These are phyloP conservation scores for Chelonoidis abingdonii DNA, from an alignment of 2,113 vertebrate genomes.

Conservation along the genomic window DNA sequence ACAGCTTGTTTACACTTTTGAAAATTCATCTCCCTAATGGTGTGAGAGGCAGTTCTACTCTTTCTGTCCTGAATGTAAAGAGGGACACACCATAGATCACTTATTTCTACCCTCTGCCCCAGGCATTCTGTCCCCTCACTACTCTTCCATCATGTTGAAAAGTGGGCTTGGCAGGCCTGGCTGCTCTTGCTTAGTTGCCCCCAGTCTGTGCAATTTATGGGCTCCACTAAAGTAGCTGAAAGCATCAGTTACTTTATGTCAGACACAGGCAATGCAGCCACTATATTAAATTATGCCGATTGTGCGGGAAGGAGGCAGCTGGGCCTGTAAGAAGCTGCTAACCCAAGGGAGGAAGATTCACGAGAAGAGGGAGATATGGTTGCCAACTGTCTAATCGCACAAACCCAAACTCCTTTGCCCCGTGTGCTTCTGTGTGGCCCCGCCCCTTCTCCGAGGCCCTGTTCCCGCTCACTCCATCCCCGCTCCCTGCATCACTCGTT, in stretches of 20 bases:
- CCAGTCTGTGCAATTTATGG: not conserved
- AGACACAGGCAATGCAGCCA: not conserved
- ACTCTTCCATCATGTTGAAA: not conserved
- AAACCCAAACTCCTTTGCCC: too few relatives aligned
- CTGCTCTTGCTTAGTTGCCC: not conserved
- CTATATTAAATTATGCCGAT: not conserved
- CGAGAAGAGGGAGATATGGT: not conserved
- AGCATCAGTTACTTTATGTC: not conserved
- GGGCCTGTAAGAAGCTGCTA: not conserved
- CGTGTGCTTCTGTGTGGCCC: too few relatives aligned
- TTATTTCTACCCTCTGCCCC: not conserved
- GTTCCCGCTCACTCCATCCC: too few relatives aligned
- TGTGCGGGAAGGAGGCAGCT: not conserved
- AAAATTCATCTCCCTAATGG: not conserved
- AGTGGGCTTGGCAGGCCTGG: not conserved
- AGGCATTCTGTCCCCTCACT: not conserved
- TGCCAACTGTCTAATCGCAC: too few relatives aligned
- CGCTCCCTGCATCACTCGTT: too few relatives aligned
- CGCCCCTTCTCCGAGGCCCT: too few relatives aligned
- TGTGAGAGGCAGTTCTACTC: not conserved
- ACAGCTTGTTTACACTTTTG: not conserved
- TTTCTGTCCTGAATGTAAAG: not conserved
- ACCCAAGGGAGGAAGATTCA: not conserved
- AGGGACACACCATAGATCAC: not conserved
- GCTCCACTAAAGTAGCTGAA: not conserved